Base-by-base conservation (phyloP, 2,888 invertebrate species). In the Lamproptera curius region DNA sequence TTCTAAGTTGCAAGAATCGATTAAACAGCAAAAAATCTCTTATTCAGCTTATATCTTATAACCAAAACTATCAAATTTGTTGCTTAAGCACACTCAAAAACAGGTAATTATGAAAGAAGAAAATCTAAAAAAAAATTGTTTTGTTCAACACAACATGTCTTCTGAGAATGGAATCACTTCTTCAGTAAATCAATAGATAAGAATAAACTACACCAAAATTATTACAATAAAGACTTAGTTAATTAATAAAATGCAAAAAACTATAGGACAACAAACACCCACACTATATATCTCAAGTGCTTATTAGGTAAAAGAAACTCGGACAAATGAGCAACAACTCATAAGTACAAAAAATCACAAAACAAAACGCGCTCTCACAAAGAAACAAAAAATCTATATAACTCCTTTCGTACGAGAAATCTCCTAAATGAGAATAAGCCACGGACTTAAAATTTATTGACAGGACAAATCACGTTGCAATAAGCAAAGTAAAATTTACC, bases 271-370 rank as follows among this genome's bases (percentile, higher is more conserved):
- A 61, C 41, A 53, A 40, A 33, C 20, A 53, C 36, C 44, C 36
- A 31, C n/a, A 31, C 11, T n/a, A n/a, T n/a, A n/a, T n/a, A n/a
- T 31, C 11, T 11, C 20, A 5, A 20, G 20, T 6, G 20, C 20
- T 50, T 31, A 43, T 31, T 8, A 17, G 43, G 14, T 26, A 42
- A n/a, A n/a, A 48, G 13, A 50, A 17, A 16, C 36, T 45, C 42
- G 20, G 33, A 42, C 41, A 33, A 49, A 65, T 72, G 69, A 76
- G 67, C 71, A 74, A 73, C 55, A 62, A 61, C 64, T 61, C 65
- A 74, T 83, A 82, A 82, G 83, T 84, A 84, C 80, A 74, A 3
- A 72, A 63, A 76, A 81, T 79, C 78, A 81, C 79, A 74, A 72
- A 73, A 61, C 60, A 68, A 70, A 63, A 53, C 70, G 72, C 61